Conservation (phyloP, 2,797 vertebrate species). For the Lophius americanus region DNA sequence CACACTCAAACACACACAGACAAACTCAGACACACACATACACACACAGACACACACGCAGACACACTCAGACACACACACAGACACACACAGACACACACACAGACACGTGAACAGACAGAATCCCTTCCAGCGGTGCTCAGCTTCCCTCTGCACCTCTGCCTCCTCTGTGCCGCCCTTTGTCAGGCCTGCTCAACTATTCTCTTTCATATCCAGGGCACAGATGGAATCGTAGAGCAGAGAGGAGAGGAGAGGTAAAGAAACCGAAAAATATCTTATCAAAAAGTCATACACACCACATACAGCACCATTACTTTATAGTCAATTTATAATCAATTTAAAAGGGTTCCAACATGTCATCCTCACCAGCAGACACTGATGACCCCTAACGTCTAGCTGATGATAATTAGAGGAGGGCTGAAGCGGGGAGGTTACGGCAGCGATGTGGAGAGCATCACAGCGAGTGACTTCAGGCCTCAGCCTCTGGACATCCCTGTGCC, state of each 20-base stretch:
- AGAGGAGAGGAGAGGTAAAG: slow-evolving; percentile 18
- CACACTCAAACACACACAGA: too few species aligned
- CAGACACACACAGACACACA: slow-evolving; percentile 29
- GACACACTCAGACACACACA: slow-evolving; percentile 1
- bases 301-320: neutral
- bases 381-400: slow-evolving; percentile 44
- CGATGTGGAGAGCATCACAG: slow-evolving; percentile 54
- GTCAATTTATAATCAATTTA: neutral
- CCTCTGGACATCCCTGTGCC: slow-evolving; percentile 75
- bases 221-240: slow-evolving; percentile 70
- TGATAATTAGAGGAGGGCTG: slow-evolving; percentile 54
- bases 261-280: neutral
- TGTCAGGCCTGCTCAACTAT: slow-evolving; percentile 77
- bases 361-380: slow-evolving; percentile 27
- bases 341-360: slow-evolving; percentile 29
- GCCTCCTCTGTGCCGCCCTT: slow-evolving; percentile 74
- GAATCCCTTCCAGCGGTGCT: slow-evolving; percentile 75
- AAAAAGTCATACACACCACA: slow-evolving; percentile 4
- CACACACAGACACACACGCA: too few species aligned
- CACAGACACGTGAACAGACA: slow-evolving; percentile 55
- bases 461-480: slow-evolving; percentile 67
- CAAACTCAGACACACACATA: too few species aligned
- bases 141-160: slow-evolving; percentile 76
- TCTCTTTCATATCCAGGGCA: slow-evolving; percentile 79
- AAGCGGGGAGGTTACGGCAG: slow-evolving; percentile 42